A percentile compares a stretch with the other conserved stretches of the same genome.
Evolutionary conservation across 2,113 vertebrate species (phyloP).

Genomic region (Vireo altiloquus): DNA sequence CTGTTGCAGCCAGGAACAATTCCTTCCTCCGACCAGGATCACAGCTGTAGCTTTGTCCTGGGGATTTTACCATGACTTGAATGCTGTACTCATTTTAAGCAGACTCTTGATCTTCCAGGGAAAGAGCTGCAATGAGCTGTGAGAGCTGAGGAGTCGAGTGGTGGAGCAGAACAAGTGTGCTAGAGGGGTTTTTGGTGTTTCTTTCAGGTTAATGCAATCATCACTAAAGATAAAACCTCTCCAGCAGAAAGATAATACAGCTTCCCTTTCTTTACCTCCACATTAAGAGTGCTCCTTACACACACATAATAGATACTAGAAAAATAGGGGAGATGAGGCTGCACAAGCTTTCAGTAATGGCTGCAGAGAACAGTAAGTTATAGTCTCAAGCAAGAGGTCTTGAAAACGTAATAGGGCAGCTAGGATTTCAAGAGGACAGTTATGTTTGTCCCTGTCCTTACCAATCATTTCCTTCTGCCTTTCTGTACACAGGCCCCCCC

Average conservation of each 20-base stretch:
- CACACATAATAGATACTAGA: neutral
- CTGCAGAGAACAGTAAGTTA: neutral
- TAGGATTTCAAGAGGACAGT: neutral
- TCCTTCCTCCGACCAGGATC: neutral
- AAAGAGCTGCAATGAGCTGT: neutral
- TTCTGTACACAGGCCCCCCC: neutral
- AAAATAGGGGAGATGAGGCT: neutral
- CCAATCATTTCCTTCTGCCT: neutral
- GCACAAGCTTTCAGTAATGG: neutral
- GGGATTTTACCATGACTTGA: neutral
- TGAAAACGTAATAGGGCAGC: neutral
- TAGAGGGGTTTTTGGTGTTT: neutral
- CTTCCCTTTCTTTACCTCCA: neutral
- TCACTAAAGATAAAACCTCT: neutral
- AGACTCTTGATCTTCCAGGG: neutral
- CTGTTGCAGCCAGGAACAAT: neutral
- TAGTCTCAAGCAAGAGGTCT: neutral
- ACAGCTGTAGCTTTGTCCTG: neutral
- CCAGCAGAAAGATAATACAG: neutral
- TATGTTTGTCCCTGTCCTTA: neutral
- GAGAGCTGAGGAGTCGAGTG: neutral
- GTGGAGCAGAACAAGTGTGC: neutral
- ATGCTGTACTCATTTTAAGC: neutral
- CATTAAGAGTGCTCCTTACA: neutral
- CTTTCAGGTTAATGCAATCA: constrained; percentile 1